Conservation (phyloP, 2,113 vertebrate species). For the Entomyzon cyanotis region DNA sequence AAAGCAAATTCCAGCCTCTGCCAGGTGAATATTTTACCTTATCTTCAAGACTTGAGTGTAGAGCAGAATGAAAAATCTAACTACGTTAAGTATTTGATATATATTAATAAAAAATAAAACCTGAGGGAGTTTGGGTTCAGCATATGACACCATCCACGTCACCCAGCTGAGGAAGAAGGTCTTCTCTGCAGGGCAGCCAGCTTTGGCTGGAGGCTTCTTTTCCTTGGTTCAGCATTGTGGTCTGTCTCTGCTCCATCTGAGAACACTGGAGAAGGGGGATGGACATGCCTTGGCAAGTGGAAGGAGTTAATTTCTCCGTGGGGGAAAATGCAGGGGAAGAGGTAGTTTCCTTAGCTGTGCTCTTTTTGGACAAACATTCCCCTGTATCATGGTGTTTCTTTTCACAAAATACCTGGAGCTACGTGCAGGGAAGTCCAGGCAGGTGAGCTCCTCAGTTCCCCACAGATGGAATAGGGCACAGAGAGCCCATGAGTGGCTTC, state of each 20-base stretch:
- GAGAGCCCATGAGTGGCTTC: neutral
- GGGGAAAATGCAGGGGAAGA: neutral
- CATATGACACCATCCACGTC: neutral
- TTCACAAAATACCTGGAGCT: neutral
- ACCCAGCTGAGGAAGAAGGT: neutral
- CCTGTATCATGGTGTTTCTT: neutral
- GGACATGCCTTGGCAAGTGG: neutral
- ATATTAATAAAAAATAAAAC: neutral
- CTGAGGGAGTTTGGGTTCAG: neutral
- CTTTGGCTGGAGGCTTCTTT: neutral
- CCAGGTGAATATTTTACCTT: neutral
- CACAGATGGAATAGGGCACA: neutral
- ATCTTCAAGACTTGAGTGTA: neutral
- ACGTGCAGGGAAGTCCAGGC: fast-evolving
- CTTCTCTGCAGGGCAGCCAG: neutral
- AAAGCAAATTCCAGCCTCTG: neutral
- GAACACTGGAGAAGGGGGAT: neutral
- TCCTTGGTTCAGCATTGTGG: neutral
- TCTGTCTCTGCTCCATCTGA: neutral
- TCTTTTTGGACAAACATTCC: neutral
- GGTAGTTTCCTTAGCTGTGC: neutral
- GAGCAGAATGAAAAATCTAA: neutral
- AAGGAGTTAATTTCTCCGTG: neutral
- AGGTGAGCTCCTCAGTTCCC: neutral
- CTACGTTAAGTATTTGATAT: neutral